A percentile compares a stretch with the other conserved stretches of the same genome.
phyloP scores from a whole-genome alignment of 2,797 vertebrate genomes.

The Anolis apletophallus region DNA sequence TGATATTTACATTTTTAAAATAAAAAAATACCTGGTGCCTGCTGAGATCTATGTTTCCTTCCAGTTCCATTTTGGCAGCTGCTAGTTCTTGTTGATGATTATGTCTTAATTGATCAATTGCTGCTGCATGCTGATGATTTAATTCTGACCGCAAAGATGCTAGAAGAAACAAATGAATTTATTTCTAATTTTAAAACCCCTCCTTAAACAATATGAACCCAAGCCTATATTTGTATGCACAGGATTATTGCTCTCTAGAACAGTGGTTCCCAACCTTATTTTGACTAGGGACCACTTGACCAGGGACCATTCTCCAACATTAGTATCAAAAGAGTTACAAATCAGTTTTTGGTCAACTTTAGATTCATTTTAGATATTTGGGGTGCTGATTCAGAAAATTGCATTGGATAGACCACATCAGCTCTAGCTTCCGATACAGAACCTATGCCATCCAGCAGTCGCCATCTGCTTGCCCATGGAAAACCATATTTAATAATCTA shows the following conservation, averaged over 20 bases:
- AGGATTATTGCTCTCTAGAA: neutral
- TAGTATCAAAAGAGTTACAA: too few relatives aligned
- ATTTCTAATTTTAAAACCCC: conserved; percentile 22
- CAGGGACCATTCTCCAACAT: too few relatives aligned
- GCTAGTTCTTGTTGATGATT: conserved; percentile 92
- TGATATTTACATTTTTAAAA: neutral
- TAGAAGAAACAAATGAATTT: conserved; percentile 63
- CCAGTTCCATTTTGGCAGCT: conserved; percentile 88
- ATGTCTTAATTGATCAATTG: conserved; percentile 92
- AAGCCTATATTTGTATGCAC: neutral
- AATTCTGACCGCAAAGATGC: conserved; percentile 95
- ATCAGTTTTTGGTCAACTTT: too few relatives aligned
- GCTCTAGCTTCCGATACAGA: too few relatives aligned
- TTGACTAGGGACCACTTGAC: too few relatives aligned
- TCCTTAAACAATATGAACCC: neutral
- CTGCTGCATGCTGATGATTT: conserved; percentile 95
- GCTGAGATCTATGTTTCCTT: conserved; percentile 89
- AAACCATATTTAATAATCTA: too few relatives aligned
- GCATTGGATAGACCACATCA: too few relatives aligned
- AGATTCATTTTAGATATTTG: too few relatives aligned
- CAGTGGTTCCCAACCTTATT: too few relatives aligned
- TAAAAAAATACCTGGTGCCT: conserved; percentile 85
- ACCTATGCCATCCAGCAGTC: too few relatives aligned
- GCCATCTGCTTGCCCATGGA: too few relatives aligned
- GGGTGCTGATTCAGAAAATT: too few relatives aligned